Base-by-base conservation (phyloP, 2,888 invertebrate species). In the Lacanobia oleracea region DNA sequence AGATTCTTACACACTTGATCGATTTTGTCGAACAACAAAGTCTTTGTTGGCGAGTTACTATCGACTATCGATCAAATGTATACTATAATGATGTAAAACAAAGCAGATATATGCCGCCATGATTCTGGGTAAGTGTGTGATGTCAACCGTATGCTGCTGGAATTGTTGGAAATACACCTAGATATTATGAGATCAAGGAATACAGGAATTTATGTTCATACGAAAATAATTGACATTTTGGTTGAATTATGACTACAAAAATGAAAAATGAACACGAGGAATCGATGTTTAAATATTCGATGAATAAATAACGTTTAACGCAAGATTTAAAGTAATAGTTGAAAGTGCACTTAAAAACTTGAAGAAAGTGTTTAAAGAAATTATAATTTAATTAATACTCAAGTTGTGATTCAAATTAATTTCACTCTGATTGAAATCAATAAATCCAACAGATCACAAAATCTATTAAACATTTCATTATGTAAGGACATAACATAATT, bases 71-170 rank as follows among this genome's bases (percentile, higher is more conserved):
- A 79, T 53, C 40, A 64, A 79, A 53, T 43, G 8, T 59, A 27
- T 18, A 60, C 8, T 1, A 27, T 16, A 7, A 23, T 43, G 23
- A 75, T 60, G 43, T 2, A 27, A 21, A 40, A 53, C 12, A 56
- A 71, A 64, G 63, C 61, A 64, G 14, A 21, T 54, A n/a, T 59
- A 33, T 56, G 37, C 50, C 12, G n/a, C 65, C 73, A 84, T 72
- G 77, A 67, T 72, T 57, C 54, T 74, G 56, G 77, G 77, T 72
- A 40, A 75, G 75, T 78, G 80, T 77, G 80, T 37, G 68, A 72
- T 79, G 75, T 68, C 83, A 69, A 43, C 65, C 33, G 40, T 40
- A 65, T 53, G 68, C 74, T 61, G 59, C 23, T 21, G 64, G 72
- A 78, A 75, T 67, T 72, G 68, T 76, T 75, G 78, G 75, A 70